Base-by-base conservation (phyloP, 2,888 invertebrate species). In the Cryptus viduatorius region DNA sequence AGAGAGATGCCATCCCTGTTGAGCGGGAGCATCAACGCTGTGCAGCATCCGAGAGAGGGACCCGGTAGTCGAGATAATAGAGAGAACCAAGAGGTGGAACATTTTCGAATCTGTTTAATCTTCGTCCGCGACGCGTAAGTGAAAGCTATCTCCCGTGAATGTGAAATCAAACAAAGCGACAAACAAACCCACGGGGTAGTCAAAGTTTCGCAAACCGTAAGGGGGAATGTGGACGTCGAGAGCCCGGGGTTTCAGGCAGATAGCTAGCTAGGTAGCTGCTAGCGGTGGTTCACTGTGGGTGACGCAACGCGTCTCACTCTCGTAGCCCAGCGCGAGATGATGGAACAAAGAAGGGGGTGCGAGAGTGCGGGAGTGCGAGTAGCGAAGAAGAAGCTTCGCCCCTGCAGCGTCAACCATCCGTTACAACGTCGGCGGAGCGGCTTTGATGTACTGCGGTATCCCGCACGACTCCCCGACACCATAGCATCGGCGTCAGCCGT, bases 91-190 rank as follows among this genome's bases (percentile, higher is more conserved):
- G 83, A 75, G 72, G 78, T 77, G 79, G 85, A 88, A 91, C 93
- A 93, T 93, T 93, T 93, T 89, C 90, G 90, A 93, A 93, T 93
- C 93, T 92, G 93, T 93, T 93, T 93, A 93, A 93, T 93, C 93
- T 93, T 90, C 91, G 92, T 90, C 88, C 89, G 90, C 88, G 89
- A 89, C 90, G 91, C 90, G 91, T 93, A 92, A 93, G 92, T 93
- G 92, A 93, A 93, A 93, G 93, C 92, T 93, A 93, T 93, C 93
- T 92, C 90, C 89, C 83, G 90, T 92, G 92, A 93, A 93, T 93
- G 89, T 88, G 86, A 91, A 93, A 93, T 93, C 93, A 93, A 93
- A 93, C 93, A 93, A 93, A 93, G 93, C 91, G 92, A 93, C 92
- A 92, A 93, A 93, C 92, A 93, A 92, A 92, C 90, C 85, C 84